Conservation (phyloP, 1,140 invertebrate genomes). For the Drosophila kanapiae region DNA sequence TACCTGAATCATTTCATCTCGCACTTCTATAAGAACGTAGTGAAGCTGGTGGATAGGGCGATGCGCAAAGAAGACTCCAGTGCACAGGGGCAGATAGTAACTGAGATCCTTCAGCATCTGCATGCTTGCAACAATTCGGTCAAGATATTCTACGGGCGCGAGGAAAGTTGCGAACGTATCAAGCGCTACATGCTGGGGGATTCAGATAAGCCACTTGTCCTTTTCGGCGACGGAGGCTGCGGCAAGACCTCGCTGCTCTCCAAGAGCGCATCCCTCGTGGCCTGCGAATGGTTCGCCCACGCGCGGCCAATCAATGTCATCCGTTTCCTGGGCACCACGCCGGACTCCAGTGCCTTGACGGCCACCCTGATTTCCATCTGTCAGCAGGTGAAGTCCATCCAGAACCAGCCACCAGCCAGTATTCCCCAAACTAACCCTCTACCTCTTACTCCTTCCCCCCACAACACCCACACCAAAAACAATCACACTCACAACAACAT, state of each 20-base stretch:
- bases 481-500: conserved; percentile 3
- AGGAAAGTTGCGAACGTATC: conserved; percentile 93
- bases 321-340: conserved; percentile 98
- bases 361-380: conserved; percentile 98
- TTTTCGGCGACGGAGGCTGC: conserved; percentile 97
- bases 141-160: conserved; percentile 97
- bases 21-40: conserved; percentile 97
- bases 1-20: conserved; percentile 98
- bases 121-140: conserved; percentile 99
- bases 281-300: conserved; percentile 90
- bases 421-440: conserved; percentile 2
- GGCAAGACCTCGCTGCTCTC: conserved; percentile 98
- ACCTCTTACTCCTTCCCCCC: conserved; percentile 13
- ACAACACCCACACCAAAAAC: conserved; percentile 6
- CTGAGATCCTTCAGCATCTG: conserved; percentile 98
- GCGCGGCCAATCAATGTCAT: conserved; percentile 94
- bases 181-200: conserved; percentile 94
- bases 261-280: conserved; percentile 94
- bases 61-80: conserved; percentile 98
- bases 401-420: conserved; percentile 12
- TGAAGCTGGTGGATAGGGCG: conserved; percentile 95
- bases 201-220: conserved; percentile 95
- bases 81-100: conserved; percentile 96
- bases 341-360: conserved; percentile 97
- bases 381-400: conserved; percentile 90